phyloP scores from a whole-genome alignment of 1,140 invertebrate genomes.

The Drosophila saltans region DNA sequence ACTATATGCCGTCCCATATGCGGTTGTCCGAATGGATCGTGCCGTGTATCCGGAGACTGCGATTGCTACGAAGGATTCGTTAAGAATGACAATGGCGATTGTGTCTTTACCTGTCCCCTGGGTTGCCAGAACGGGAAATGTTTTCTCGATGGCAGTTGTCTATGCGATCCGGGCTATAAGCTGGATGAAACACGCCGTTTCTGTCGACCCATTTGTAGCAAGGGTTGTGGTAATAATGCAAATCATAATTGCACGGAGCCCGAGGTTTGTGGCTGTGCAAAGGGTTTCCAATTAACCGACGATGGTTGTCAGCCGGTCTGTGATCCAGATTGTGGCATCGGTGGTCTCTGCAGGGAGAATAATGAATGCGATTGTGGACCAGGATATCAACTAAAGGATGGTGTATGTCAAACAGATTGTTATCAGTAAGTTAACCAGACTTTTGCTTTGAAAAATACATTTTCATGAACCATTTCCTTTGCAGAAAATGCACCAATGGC shows the following conservation, averaged over 20 bases:
- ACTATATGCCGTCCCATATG: conserved; percentile 85
- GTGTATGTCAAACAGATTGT: conserved; percentile 72
- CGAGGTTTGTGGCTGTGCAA: conserved; percentile 71
- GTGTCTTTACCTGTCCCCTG: conserved; percentile 74
- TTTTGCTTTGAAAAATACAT: background rate
- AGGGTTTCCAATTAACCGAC: conserved; percentile 68
- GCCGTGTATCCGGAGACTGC: conserved; percentile 85
- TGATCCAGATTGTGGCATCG: conserved; percentile 74
- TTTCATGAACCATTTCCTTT: background rate
- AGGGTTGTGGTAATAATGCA: conserved; percentile 71
- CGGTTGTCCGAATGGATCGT: conserved; percentile 85
- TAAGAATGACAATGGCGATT: conserved; percentile 80
- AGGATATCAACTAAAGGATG: conserved; percentile 64
- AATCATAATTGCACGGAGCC: conserved; percentile 78
- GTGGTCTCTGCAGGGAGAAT: conserved; percentile 64
- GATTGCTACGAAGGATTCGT: conserved; percentile 85
- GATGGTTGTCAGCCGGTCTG: conserved; percentile 71
- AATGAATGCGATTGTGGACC: conserved; percentile 68
- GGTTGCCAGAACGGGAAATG: conserved; percentile 84
- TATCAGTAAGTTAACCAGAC: conserved; percentile 66
- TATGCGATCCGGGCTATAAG: conserved; percentile 87
- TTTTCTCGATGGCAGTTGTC: conserved; percentile 84
- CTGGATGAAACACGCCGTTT: conserved; percentile 84
- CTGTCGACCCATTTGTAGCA: conserved; percentile 83
- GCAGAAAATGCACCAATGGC: conserved; percentile 74